phyloP scores from a whole-genome alignment of 2,113 vertebrate species.

The Calonectris borealis region DNA sequence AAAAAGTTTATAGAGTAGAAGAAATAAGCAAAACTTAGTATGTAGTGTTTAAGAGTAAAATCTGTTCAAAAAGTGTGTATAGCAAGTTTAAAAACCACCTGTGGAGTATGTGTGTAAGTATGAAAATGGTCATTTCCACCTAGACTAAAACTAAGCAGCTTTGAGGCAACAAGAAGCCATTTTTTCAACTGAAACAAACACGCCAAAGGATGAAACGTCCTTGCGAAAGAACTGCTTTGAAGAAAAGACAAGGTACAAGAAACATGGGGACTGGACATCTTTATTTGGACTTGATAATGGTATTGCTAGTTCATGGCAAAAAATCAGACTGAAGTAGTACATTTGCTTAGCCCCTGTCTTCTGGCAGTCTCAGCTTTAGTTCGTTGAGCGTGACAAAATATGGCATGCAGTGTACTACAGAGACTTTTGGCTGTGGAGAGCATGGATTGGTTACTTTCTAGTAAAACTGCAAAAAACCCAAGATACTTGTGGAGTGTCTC shows the following conservation, averaged over 20 bases:
- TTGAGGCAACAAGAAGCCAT: neutral
- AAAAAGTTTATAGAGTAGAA: neutral
- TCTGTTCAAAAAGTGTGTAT: neutral
- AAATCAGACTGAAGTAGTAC: neutral
- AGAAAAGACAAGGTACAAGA: neutral
- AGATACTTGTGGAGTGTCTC: neutral
- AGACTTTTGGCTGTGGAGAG: neutral
- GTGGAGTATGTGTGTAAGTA: neutral
- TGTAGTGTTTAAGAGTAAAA: neutral
- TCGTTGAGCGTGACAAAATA: neutral
- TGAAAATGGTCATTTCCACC: neutral
- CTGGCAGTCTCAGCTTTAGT: neutral
- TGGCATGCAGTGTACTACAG: neutral
- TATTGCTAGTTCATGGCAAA: neutral
- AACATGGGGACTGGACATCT: rapidly evolving
- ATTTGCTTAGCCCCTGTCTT: neutral
- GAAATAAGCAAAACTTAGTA: neutral
- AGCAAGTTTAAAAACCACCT: neutral
- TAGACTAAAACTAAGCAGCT: neutral
- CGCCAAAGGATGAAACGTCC: neutral
- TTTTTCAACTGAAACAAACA: neutral
- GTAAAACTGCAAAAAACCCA: neutral
- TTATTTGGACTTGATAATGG: rapidly evolving
- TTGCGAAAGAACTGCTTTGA: neutral
- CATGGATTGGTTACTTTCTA: neutral